Evolutionary conservation across 2,113 vertebrate genomes (phyloP), one percentile per base, ranked within the genome.

Genomic region (Nothoprocta perdicaria): DNA sequence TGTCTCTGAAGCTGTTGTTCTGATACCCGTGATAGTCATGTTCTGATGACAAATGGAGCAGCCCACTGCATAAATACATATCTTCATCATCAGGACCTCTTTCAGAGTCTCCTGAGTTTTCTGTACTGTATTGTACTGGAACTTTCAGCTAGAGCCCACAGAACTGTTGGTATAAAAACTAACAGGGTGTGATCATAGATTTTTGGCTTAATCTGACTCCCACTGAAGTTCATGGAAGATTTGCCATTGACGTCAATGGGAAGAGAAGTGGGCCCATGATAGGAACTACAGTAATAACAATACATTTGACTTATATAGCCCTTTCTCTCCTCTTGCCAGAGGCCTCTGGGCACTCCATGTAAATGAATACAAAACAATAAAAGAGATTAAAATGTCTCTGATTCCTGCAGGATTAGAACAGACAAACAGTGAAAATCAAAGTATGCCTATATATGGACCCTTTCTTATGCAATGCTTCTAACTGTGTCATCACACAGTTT

Each of bases 361-460:
- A 93, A 82, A 92, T 50, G 88, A 85, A 93, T 76, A 83, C 60
- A 85, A 80, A 94, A 71, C 65, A 92, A 92, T 58, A 46, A 61
- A 85, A 82, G 62, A 86, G 66, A 89, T 79, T 92, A 80, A 93
- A 90, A 88, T 74, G 50, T 92, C 78, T 90, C 92, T 77, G 72
- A 88, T 95, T 93, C 78, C 67, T 87, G 52, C 46, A 92, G 63
- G 71, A 87, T 91, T 88, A 91, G 53, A 73, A 53, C 29, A 94
- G 80, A 85, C 74, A 94, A 71, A 94, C 74, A 86, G 72, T 84
- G 84, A 90, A 93, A 96, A 96, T 72, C 87, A 68, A 88, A 96
- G 55, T 52, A 46, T 91, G 92, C 31, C 93, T 95, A 90, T 96
- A 95, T 95, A 96, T 88, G 90, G 87, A 43, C 68, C 67, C 79